These are phyloP conservation scores for Mustelus asterias DNA, from an alignment of 2,113 vertebrate species.

Conservation along the genomic window DNA sequence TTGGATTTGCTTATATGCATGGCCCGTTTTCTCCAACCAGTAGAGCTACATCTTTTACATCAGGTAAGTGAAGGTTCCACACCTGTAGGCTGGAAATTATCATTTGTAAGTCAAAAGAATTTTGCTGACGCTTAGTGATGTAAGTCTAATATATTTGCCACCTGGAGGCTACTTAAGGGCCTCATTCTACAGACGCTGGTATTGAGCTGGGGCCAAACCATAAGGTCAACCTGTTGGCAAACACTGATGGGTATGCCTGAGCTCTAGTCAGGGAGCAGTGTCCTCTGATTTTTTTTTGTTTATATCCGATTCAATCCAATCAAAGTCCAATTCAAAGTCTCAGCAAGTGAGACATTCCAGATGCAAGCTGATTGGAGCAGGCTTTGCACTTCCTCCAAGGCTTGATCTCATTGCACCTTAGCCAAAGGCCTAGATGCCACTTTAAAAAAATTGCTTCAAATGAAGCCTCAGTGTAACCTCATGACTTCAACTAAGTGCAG, in stretches of 20 bases:
- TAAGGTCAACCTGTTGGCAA: not conserved
- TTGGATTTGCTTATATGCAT: constrained; percentile 70
- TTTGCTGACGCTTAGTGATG: not conserved
- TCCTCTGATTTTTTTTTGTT: too few relatives aligned
- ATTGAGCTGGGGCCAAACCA: not conserved
- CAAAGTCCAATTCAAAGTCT: too few relatives aligned
- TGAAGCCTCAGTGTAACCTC: too few relatives aligned
- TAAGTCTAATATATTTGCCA: not conserved
- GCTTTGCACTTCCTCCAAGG: too few relatives aligned
- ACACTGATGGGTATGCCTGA: not conserved
- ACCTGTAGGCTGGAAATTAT: not conserved
- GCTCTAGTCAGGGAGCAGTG: too few relatives aligned
- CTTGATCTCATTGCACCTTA: too few relatives aligned
- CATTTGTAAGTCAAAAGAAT: not conserved
- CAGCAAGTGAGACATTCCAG: too few relatives aligned
- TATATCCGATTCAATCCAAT: too few relatives aligned
- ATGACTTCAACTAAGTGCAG: too few relatives aligned
- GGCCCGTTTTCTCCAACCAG: constrained; percentile 65
- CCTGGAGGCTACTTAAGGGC: not conserved
- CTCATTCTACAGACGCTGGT: not conserved
- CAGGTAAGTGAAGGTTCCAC: constrained; percentile 53
- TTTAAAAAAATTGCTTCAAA: too few relatives aligned
- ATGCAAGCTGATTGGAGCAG: too few relatives aligned
- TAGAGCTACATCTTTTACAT: constrained; percentile 66
- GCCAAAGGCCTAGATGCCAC: too few relatives aligned